A percentile compares a stretch with the other conserved stretches of the same genome.
These are phyloP conservation scores for Anthophora plumipes DNA, from an alignment of 2,888 invertebrate species.

Conservation along the genomic window DNA sequence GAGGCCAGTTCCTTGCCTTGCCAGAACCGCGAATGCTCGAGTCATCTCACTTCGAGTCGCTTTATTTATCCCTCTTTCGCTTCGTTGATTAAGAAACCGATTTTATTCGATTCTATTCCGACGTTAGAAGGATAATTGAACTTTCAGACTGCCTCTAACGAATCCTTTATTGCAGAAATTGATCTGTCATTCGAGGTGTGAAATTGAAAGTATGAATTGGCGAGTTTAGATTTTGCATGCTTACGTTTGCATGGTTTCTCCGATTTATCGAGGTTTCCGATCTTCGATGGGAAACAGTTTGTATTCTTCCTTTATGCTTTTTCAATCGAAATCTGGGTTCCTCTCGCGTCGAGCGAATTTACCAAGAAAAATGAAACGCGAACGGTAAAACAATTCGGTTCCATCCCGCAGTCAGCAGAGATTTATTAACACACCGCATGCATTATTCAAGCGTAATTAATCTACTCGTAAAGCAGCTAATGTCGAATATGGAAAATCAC, in stretches of 20 bases:
- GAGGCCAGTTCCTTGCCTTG: neutral
- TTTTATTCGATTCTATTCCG: neutral
- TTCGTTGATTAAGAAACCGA: neutral
- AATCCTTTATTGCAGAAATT: too few relatives aligned
- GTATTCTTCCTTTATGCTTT: neutral
- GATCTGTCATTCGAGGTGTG: too few relatives aligned
- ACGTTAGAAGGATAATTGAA: too few relatives aligned
- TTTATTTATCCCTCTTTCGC: neutral
- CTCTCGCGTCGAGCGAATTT: neutral
- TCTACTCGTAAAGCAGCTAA: slow-evolving; percentile 1
- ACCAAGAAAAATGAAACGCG: slow-evolving; percentile 1
- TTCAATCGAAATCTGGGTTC: slow-evolving; percentile 1
- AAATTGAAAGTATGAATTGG: too few relatives aligned
- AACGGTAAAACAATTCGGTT: slow-evolving; percentile 13
- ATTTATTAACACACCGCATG: slow-evolving; percentile 35
- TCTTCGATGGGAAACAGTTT: neutral
- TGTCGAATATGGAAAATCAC: slow-evolving; percentile 40
- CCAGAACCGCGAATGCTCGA: neutral
- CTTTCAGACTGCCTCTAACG: too few relatives aligned
- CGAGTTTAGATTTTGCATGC: too few relatives aligned
- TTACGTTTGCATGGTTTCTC: too few relatives aligned
- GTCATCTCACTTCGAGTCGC: neutral
- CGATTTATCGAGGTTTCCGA: neutral
- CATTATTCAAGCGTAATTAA: slow-evolving; percentile 47
- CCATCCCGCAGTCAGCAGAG: slow-evolving; percentile 1